Conservation (phyloP, 2,113 vertebrate genomes). For the Mormoops blainvillei region DNA sequence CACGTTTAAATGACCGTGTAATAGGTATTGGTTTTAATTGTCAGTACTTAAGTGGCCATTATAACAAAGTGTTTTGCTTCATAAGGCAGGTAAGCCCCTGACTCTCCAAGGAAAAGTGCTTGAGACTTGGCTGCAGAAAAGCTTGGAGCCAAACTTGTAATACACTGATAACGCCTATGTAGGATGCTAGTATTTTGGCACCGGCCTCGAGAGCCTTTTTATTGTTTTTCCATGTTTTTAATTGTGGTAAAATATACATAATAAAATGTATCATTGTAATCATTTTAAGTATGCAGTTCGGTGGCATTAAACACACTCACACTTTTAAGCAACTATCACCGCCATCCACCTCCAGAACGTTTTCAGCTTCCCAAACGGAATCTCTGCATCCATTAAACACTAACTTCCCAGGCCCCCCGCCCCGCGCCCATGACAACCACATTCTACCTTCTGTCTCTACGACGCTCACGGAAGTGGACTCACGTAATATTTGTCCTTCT, state of each 20-base stretch:
- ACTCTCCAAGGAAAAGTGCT: background rate
- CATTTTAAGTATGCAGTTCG: background rate
- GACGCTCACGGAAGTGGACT: background rate
- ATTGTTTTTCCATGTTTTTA: background rate
- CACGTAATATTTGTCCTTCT: background rate
- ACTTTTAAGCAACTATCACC: background rate
- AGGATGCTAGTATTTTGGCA: background rate
- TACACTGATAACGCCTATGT: fast-evolving
- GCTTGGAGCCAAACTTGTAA: background rate
- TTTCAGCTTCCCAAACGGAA: background rate
- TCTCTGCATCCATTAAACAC: background rate
- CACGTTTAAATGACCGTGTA: constrained; percentile 65
- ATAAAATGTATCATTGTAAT: background rate
- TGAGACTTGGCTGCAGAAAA: background rate
- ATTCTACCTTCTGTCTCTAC: background rate
- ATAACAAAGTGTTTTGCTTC: constrained; percentile 54
- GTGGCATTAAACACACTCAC: background rate
- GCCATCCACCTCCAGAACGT: background rate
- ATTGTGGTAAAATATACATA: background rate
- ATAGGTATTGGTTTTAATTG: constrained; percentile 71
- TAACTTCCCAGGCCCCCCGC: fast-evolving
- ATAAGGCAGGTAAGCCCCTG: constrained; percentile 47
- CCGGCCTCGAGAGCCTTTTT: background rate
- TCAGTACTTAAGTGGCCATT: constrained; percentile 57
- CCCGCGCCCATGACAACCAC: too few species aligned